Conservation (phyloP, 2,797 vertebrate genomes). For the Morus bassanus region DNA sequence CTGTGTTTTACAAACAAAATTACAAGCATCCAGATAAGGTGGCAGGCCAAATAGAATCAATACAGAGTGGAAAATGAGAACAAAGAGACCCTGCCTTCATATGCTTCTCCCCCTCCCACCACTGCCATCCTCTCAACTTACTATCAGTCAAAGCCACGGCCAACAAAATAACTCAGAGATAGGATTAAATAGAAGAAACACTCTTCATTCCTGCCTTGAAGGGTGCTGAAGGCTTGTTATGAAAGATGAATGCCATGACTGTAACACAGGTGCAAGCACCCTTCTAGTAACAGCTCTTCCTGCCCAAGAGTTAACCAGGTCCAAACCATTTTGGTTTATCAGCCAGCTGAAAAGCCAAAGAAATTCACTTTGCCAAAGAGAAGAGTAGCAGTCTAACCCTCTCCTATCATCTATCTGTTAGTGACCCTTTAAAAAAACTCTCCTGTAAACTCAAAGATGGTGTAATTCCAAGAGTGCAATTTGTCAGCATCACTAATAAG, state of each 20-base stretch:
- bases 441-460: neutral
- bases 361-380: neutral
- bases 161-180: neutral
- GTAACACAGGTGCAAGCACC: neutral
- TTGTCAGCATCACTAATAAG: neutral
- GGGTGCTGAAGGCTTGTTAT: neutral
- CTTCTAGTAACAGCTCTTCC: neutral
- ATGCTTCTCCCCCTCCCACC: neutral
- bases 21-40: neutral
- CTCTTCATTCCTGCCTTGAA: neutral
- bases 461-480: neutral
- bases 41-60: neutral
- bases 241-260: neutral
- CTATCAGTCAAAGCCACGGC: neutral
- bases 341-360: neutral
- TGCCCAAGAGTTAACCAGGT: fast-evolving
- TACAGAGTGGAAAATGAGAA: neutral
- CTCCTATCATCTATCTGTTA: neutral
- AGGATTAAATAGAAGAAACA: neutral
- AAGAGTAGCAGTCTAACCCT: neutral
- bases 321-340: neutral
- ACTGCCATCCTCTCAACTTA: neutral
- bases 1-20: neutral
- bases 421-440: neutral
- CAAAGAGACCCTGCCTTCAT: neutral